Evolutionary conservation across 2,797 vertebrate genomes (phyloP).

Genomic region (Falco cherrug): DNA sequence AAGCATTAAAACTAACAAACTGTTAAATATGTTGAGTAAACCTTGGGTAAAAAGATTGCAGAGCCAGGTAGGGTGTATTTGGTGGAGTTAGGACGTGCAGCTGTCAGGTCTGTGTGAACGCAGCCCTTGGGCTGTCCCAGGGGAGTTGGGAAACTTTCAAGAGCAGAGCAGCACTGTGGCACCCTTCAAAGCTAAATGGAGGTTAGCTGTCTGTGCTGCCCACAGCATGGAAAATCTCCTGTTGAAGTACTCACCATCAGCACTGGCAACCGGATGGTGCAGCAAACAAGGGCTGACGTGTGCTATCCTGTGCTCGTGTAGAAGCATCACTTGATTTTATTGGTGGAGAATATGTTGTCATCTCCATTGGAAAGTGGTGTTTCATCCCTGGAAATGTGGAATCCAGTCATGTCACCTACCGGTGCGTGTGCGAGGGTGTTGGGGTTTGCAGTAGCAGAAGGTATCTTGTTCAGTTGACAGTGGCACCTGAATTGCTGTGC

Average conservation of each 20-base stretch:
- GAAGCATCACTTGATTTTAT: neutral
- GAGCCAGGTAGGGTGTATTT: neutral
- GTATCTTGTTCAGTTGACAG: neutral
- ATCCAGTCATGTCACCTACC: neutral
- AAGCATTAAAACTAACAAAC: neutral
- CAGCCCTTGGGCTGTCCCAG: neutral
- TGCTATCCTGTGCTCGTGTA: neutral
- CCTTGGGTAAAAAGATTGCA: neutral
- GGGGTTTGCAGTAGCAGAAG: neutral
- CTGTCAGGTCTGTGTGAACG: neutral
- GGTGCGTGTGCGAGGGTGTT: neutral
- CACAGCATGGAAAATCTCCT: neutral
- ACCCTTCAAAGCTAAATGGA: neutral
- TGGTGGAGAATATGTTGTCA: no score
- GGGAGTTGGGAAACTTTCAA: neutral
- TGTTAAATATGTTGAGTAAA: neutral
- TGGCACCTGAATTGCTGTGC: accelerated
- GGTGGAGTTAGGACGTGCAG: neutral
- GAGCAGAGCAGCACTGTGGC: neutral
- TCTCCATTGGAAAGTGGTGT: neutral
- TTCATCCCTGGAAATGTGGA: neutral
- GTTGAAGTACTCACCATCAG: neutral
- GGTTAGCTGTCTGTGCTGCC: neutral
- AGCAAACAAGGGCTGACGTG: accelerated
- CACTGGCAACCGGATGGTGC: neutral